Percentiles rank a stretch among this genome's conserved stretches.
phyloP scores from a whole-genome alignment of 2,797 vertebrate species.

The Myotis pilosus region DNA sequence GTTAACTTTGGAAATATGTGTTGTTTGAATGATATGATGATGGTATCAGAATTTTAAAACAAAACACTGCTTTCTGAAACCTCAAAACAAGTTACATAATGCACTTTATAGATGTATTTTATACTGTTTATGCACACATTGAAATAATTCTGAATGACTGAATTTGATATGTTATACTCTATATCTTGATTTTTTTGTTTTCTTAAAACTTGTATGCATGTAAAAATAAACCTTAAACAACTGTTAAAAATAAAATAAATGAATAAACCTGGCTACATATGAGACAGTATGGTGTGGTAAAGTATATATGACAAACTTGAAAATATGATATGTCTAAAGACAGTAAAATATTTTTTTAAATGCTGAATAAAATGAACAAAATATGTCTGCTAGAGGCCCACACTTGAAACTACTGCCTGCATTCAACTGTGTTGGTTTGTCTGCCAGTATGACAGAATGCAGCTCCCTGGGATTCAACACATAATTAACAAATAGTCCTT shows the following conservation, averaged over 20 bases:
- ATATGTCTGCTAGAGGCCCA: neutral
- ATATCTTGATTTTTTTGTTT: slow-evolving; percentile 83
- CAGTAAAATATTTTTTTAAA: neutral
- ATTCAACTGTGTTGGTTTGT: neutral
- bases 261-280: neutral
- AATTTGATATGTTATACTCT: slow-evolving; percentile 74
- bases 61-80: slow-evolving; percentile 71
- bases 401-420: neutral
- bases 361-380: neutral
- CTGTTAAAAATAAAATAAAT: slow-evolving; percentile 12
- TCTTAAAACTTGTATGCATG: slow-evolving; percentile 77
- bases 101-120: slow-evolving; percentile 57
- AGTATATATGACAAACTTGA: neutral
- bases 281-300: neutral
- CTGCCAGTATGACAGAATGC: neutral
- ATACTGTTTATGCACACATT: slow-evolving; percentile 66
- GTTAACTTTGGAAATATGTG: slow-evolving; percentile 55
- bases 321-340: neutral
- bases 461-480: neutral
- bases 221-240: slow-evolving; percentile 79
- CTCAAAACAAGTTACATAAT: slow-evolving; percentile 70
- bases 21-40: slow-evolving; percentile 59
- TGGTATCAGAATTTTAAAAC: slow-evolving; percentile 64
- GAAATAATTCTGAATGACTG: slow-evolving; percentile 63
- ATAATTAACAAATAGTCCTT: neutral